Evolutionary conservation across 2,113 vertebrate species (phyloP).

Genomic region (Ptilonorhynchus violaceus): DNA sequence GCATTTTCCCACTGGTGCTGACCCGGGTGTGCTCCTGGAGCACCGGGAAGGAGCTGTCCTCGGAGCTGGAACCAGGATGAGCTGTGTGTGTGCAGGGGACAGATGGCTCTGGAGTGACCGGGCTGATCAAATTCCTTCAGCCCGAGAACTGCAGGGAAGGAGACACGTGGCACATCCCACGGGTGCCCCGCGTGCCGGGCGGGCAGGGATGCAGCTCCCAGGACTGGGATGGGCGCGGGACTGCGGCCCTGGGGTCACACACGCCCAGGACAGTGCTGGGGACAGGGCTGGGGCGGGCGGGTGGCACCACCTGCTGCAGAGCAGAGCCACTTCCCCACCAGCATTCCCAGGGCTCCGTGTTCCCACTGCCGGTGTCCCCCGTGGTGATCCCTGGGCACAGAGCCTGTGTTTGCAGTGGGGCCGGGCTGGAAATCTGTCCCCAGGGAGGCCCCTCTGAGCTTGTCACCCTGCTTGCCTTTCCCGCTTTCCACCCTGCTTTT

Average conservation of each 20-base stretch:
- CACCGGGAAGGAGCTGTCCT: neutral
- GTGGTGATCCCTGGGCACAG: neutral
- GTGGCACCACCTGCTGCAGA: neutral
- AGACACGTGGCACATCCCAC: neutral
- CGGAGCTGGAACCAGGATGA: neutral
- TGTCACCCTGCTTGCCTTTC: neutral
- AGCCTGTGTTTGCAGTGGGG: no score
- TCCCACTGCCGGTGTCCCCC: neutral
- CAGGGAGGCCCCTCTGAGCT: neutral
- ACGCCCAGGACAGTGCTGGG: neutral
- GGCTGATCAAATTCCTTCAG: conserved; percentile 19
- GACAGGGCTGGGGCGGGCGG: rapidly evolving
- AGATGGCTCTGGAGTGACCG: neutral
- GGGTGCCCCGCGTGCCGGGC: rapidly evolving
- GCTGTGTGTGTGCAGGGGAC: neutral
- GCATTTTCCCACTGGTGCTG: neutral
- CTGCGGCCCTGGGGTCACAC: neutral
- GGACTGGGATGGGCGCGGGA: neutral
- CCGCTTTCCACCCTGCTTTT: neutral
- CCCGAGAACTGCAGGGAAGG: neutral
- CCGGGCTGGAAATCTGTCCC: neutral
- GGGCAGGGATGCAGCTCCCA: neutral
- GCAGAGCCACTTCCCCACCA: neutral
- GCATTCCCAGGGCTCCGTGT: rapidly evolving
- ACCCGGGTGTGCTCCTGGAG: neutral